These are phyloP conservation scores for Cotesia chilonis DNA, from an alignment of 1,140 invertebrate species.

Conservation along the genomic window DNA sequence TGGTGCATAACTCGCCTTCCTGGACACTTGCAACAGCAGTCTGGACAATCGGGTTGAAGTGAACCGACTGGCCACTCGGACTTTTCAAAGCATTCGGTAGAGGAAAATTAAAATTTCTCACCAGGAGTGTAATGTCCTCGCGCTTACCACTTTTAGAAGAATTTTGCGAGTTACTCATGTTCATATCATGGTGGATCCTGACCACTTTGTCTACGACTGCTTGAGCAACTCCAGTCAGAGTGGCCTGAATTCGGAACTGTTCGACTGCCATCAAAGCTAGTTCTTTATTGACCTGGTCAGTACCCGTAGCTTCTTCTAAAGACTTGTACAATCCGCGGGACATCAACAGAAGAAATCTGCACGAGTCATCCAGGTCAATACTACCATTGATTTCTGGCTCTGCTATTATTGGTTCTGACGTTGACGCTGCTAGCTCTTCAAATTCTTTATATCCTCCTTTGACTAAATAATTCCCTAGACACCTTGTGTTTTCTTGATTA, in stretches of 20 bases:
- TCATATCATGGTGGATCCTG: constrained; percentile 83
- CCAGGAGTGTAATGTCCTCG: constrained; percentile 85
- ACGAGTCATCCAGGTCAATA: constrained; percentile 80
- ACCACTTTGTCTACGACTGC: constrained; percentile 87
- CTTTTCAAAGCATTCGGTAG: constrained; percentile 72
- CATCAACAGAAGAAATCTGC: constrained; percentile 85
- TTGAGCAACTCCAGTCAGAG: constrained; percentile 84
- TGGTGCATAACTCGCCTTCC: constrained; percentile 47
- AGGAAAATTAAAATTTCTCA: constrained; percentile 87
- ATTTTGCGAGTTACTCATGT: constrained; percentile 70
- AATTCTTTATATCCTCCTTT: constrained; percentile 89
- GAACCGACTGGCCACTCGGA: constrained; percentile 65
- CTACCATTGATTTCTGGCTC: constrained; percentile 85
- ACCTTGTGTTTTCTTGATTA: constrained; percentile 80
- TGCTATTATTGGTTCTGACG: constrained; percentile 81
- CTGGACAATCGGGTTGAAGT: constrained; percentile 71
- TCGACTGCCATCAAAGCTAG: constrained; percentile 82
- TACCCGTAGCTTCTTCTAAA: constrained; percentile 81
- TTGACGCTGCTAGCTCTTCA: constrained; percentile 74
- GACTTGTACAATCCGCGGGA: constrained; percentile 86
- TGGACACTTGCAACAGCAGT: constrained; percentile 55
- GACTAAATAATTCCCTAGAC: constrained; percentile 88
- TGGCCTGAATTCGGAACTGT: constrained; percentile 83
- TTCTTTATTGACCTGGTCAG: constrained; percentile 82
- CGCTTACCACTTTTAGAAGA: constrained; percentile 67